Evolutionary conservation across 2,888 invertebrate species (phyloP).

Genomic region (Nezara viridula): DNA sequence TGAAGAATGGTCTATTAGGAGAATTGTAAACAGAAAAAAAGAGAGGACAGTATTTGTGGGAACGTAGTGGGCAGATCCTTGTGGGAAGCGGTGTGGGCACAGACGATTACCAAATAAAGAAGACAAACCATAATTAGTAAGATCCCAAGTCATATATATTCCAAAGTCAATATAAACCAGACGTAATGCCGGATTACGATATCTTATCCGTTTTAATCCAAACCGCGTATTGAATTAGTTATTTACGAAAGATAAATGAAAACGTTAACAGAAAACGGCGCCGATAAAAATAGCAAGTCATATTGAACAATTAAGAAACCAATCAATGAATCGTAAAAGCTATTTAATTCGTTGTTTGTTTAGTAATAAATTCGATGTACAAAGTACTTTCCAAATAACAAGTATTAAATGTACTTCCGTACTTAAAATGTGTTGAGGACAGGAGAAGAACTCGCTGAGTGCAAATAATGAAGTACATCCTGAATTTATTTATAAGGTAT

Average conservation of each 20-base stretch:
- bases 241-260: no score
- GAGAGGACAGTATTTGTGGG: neutral
- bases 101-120: constrained; percentile 31
- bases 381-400: no score
- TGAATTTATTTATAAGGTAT: neutral
- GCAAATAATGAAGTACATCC: neutral
- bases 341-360: no score
- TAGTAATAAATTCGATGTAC: no score
- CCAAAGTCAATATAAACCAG: neutral
- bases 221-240: neutral
- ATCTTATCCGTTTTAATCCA: neutral
- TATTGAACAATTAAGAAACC: no score
- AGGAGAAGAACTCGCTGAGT: neutral
- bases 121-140: constrained; percentile 42
- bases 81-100: constrained; percentile 43
- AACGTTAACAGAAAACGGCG: no score
- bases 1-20: neutral
- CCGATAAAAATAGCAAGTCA: neutral
- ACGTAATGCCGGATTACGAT: neutral
- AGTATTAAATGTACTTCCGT: no score
- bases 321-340: no score
- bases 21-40: neutral
- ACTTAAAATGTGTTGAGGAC: neutral
- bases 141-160: neutral
- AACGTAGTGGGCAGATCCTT: neutral